These are phyloP conservation scores for Sternarchorhynchus goeldii DNA, from an alignment of 2,797 vertebrate species.

Conservation along the genomic window DNA sequence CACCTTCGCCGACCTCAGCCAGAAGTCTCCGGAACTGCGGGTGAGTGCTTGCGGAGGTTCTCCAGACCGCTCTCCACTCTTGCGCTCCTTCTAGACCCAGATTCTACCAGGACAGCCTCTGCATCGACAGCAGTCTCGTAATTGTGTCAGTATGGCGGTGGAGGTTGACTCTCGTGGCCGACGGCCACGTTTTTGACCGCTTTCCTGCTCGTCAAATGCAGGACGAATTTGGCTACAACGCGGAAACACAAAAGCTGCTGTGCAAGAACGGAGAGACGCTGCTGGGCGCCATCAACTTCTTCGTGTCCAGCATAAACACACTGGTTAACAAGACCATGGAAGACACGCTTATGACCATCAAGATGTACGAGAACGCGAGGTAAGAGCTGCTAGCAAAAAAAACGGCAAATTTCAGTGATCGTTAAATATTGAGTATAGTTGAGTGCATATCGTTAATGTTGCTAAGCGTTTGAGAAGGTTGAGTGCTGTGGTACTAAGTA, in stretches of 20 bases:
- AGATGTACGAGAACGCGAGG: slow-evolving; percentile 94
- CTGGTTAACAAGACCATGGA: slow-evolving; percentile 98
- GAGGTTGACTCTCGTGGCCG: no score
- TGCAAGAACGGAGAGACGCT: slow-evolving; percentile 97
- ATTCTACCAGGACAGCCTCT: no score
- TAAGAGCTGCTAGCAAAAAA: slow-evolving; percentile 53
- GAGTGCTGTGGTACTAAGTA: no score
- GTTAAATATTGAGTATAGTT: no score
- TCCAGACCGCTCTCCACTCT: not conserved
- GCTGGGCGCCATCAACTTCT: slow-evolving; percentile 94
- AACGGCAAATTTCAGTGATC: no score
- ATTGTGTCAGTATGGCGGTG: no score
- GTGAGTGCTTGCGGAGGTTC: slow-evolving; percentile 64
- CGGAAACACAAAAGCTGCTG: slow-evolving; percentile 93
- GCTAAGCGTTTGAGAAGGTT: no score
- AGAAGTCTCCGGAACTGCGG: slow-evolving; percentile 97
- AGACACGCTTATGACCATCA: slow-evolving; percentile 95
- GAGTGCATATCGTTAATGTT: no score
- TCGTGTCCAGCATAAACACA: slow-evolving; percentile 97
- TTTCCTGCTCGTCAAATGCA: slow-evolving; percentile 53
- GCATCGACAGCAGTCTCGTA: no score
- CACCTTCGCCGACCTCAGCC: slow-evolving; percentile 95
- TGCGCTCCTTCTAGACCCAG: no score
- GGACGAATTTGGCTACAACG: slow-evolving; percentile 98
- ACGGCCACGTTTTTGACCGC: not conserved